Evolutionary conservation across 2,113 vertebrate species (phyloP).

Genomic region (Ciconia boyciana): DNA sequence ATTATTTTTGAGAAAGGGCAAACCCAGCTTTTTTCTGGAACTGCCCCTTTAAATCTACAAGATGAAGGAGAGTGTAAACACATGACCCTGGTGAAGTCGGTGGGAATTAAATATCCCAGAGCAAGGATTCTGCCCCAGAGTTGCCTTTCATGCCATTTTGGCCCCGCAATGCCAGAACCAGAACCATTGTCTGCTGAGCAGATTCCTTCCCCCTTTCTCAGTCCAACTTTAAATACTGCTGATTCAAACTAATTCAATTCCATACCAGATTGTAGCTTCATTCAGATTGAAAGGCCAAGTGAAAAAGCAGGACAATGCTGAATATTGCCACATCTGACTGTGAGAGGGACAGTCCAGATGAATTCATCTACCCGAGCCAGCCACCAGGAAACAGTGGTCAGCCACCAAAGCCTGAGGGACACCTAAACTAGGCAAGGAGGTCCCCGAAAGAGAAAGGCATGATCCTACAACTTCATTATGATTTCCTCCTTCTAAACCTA

Average conservation of each 20-base stretch:
- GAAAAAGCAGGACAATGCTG: neutral
- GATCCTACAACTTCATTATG: neutral
- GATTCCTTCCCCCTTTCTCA: neutral
- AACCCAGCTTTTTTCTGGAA: neutral
- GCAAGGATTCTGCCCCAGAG: neutral
- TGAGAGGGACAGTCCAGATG: neutral
- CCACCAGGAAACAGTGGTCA: neutral
- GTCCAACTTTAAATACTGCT: neutral
- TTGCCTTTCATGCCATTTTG: neutral
- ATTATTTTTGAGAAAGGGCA: neutral
- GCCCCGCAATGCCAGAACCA: neutral
- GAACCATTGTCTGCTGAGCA: neutral
- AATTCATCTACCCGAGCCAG: neutral
- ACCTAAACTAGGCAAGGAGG: neutral
- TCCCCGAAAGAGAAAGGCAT: neutral
- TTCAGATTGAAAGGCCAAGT: neutral
- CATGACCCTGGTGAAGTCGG: neutral
- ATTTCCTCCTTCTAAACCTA: neutral
- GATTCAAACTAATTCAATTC: neutral
- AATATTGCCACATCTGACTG: neutral
- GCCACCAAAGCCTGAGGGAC: neutral
- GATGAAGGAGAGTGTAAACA: neutral
- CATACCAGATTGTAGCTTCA: neutral
- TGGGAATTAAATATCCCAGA: neutral
- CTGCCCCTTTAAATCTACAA: neutral